These are phyloP conservation scores for Merodon equestris DNA, from an alignment of 2,888 invertebrate genomes.

Conservation along the genomic window DNA sequence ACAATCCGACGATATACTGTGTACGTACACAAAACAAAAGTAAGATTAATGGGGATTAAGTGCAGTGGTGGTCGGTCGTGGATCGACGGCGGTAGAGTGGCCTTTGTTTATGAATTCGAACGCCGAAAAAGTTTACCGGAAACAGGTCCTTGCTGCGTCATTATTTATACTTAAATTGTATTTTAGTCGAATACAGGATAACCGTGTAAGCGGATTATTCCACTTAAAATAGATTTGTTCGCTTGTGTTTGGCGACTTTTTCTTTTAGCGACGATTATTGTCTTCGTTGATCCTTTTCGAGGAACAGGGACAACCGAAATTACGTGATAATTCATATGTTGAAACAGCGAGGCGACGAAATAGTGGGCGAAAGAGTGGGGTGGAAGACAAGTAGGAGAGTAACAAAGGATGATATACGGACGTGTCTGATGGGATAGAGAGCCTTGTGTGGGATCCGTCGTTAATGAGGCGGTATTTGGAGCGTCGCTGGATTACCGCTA, in stretches of 20 bases:
- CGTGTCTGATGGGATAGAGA: conserved; percentile 6
- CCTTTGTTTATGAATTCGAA: conserved; percentile 63
- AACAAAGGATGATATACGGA: conserved; percentile 56
- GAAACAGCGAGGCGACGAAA: conserved; percentile 29
- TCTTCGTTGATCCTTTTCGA: not conserved
- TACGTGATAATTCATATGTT: conserved; percentile 64
- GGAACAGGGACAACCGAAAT: conserved; percentile 28
- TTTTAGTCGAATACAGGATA: conserved; percentile 65
- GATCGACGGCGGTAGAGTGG: conserved; percentile 40
- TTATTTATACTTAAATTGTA: conserved; percentile 68
- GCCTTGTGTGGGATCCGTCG: conserved; percentile 56
- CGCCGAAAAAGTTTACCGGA: conserved; percentile 4
- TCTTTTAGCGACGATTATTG: conserved; percentile 20
- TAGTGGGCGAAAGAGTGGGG: not conserved
- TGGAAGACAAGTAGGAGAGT: no score
- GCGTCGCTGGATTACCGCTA: conserved; percentile 61
- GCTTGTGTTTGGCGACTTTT: conserved; percentile 55
- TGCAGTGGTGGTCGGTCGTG: conserved; percentile 64
- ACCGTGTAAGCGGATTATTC: conserved; percentile 65
- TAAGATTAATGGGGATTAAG: conserved; percentile 68
- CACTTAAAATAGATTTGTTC: conserved; percentile 68
- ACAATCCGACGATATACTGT: no score
- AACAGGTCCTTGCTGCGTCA: conserved; percentile 41
- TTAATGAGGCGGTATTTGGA: conserved; percentile 53
- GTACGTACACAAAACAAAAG: conserved; percentile 43